Base-by-base conservation (phyloP, 2,888 invertebrate genomes). In the Stictocephala bisonia region DNA sequence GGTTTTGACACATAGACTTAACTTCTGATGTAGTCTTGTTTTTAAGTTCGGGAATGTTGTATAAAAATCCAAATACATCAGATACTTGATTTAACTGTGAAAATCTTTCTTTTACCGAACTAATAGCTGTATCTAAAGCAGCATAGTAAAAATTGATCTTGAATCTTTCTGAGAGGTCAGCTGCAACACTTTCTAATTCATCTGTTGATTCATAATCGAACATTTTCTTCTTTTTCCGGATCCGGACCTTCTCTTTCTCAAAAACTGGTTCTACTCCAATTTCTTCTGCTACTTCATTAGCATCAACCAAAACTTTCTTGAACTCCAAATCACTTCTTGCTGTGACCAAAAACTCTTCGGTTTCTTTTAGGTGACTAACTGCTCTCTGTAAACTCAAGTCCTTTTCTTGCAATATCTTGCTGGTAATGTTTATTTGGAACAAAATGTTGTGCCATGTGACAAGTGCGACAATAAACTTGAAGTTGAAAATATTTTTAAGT, bases 261-360 rank as follows among this genome's bases (percentile, higher is more conserved):
- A 53, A 53, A 24, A 26, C 26, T 6, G 26, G 1, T 26, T 4
- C 26, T 26, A 53, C 27, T 24, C 26, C 9, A 20, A 53, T 24
- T 26, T 53, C 27, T 53, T 53, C 53, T 11, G 53, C 53, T 6
- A 53, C 18, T 27, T 53, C 27, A 15, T 15, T 53, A 3, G 53
- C 53, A 53, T 53, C 53, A 26, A 53, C 27, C 26, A 53, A n/a
- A 20, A n/a, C n/a, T n/a, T n/a, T n/a, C n/a, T n/a, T n/a, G n/a
- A n/a, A 53, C 6, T 53, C n/a, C 27, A 18, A 53, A 53, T 6
- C 53, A 20, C 13, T 24, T 26, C 20, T 26, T 11, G 53, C 53
- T 53, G n/a, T n/a, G n/a, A n/a, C n/a, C n/a, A n/a, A n/a, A n/a
- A n/a, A n/a, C n/a, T n/a, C n/a, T n/a, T n/a, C n/a, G n/a, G n/a